These are phyloP conservation scores for Sylvia borin DNA, from an alignment of 2,797 vertebrate genomes.

Conservation along the genomic window DNA sequence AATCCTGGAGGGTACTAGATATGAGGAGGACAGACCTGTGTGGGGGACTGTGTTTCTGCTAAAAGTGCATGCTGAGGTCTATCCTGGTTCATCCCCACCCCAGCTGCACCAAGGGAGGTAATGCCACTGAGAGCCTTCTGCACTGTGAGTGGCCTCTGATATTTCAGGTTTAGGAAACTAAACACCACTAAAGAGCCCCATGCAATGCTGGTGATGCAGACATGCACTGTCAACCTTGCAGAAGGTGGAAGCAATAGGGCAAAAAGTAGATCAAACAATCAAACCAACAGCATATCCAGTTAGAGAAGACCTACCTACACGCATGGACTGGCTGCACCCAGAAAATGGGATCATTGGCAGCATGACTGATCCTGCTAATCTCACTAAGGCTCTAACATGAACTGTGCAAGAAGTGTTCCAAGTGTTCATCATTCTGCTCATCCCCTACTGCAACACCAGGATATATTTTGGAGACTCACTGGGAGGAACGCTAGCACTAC, in stretches of 20 bases:
- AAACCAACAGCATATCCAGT: neutral
- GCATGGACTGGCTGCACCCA: neutral
- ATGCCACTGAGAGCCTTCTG: neutral
- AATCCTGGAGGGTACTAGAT: neutral
- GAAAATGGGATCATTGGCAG: neutral
- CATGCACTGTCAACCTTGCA: neutral
- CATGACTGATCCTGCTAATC: neutral
- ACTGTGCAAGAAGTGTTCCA: neutral
- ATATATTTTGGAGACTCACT: neutral
- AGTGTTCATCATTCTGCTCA: neutral
- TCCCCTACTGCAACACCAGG: neutral
- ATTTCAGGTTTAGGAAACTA: neutral
- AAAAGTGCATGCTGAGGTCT: accelerated
- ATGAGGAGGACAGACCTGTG: neutral
- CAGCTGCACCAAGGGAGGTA: neutral
- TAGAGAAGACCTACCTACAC: neutral
- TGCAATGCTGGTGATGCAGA: accelerated
- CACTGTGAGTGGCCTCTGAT: accelerated
- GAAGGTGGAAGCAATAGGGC: neutral
- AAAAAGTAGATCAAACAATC: neutral
- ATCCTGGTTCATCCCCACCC: neutral
- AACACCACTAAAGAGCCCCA: neutral
- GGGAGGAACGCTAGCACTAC: neutral
- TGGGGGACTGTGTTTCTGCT: neutral
- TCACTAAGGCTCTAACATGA: neutral